Conservation (phyloP, 1,140 invertebrate species). For the Potamilus streckersoni region DNA sequence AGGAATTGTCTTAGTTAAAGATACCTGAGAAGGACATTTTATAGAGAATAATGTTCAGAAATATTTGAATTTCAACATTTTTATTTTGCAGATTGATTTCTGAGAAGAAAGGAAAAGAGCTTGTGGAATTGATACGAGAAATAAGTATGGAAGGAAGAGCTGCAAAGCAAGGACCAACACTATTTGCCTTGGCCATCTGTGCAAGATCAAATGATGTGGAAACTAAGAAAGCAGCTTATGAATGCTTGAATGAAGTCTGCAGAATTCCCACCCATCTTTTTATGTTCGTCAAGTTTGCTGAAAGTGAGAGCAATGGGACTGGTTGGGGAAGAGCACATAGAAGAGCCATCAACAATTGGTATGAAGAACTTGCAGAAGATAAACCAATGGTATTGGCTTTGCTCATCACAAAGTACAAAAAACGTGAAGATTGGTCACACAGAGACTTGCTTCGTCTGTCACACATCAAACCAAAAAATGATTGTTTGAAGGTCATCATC, state of each 20-base stretch:
- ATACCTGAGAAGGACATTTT: background rate
- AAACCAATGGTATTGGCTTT: conserved; percentile 73
- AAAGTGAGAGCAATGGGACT: conserved; percentile 35
- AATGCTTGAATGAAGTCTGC: conserved; percentile 52
- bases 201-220: conserved; percentile 44
- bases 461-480: conserved; percentile 70
- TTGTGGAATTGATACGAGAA: conserved; percentile 55
- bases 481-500: conserved; percentile 38
- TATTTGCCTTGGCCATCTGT: conserved; percentile 66
- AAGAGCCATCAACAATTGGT: conserved; percentile 74
- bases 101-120: conserved; percentile 50
- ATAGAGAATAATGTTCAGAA: background rate
- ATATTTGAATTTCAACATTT: background rate
- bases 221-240: conserved; percentile 52
- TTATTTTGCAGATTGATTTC: conserved; percentile 51
- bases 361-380: conserved; percentile 65
- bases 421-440: conserved; percentile 77
- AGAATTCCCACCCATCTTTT: conserved; percentile 68
- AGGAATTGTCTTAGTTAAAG: background rate
- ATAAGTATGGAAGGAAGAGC: conserved; percentile 62
- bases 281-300: conserved; percentile 59
- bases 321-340: conserved; percentile 76
- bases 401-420: conserved; percentile 74
- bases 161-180: conserved; percentile 55
- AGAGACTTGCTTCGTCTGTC: conserved; percentile 77